Base-by-base conservation (phyloP, 2,888 invertebrate genomes). In the Lycocerus yunnanus region DNA sequence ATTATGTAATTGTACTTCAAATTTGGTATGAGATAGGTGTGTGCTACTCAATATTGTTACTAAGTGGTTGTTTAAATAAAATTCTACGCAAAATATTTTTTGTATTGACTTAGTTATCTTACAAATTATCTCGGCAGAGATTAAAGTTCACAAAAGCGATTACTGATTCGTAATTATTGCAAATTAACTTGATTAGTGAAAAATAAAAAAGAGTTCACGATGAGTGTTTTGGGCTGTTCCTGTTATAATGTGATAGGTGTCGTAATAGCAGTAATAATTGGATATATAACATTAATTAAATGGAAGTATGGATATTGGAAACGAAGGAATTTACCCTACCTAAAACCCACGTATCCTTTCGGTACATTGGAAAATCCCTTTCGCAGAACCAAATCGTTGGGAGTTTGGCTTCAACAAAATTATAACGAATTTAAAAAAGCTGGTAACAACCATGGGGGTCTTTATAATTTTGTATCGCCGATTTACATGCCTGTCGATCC, bases 331-430 rank as follows among this genome's bases (percentile, higher is more conserved):
- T 4, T 77, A 15, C 69, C 65, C 0, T 66, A 21, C 18, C 10
- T 67, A 0, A 21, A 66, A 60, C 74, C 77, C 8, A n/a, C 13
- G 15, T 78, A 84, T 66, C 83, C 83, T 10, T 83, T 79, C 66
- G 85, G 85, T 6, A 81, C 83, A 75, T 58, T 75, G 4, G 66
- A 69, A n/a, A 59, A 71, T 13, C 3, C 76, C n/a, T 18, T 77
- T 0, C 21, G 43, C 2, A 59, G 58, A n/a, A 66, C 73, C 16
- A 15, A 69, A 13, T 60, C 72, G 1, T 27, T 77, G 15, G 61
- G 68, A 6, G 20, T 67, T 10, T 13, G 10, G 58, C 9, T 13
- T 13, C 15, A 68, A 60, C 18, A 77, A 3, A 63, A 77, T 58
- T 81, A 82, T 67, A 21, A 72, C 2, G 14, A 73, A 3, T 72